Evolutionary conservation across 2,797 vertebrate species (phyloP).

Genomic region (Phoeniculus purpureus): DNA sequence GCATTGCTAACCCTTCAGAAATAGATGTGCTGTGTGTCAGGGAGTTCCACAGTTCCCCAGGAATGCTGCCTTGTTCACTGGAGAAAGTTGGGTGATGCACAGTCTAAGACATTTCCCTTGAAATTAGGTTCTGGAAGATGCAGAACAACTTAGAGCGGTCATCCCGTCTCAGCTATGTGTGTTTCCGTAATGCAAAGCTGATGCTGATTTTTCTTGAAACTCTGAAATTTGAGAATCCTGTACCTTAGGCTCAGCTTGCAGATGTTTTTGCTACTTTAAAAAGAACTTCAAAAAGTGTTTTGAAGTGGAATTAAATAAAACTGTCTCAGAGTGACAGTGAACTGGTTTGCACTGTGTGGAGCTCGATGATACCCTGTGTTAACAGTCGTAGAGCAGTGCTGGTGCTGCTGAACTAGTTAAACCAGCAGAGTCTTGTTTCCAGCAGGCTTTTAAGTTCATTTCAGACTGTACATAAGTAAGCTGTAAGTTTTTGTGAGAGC

Average conservation of each 20-base stretch:
- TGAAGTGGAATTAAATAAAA: background rate
- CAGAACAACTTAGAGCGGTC: background rate
- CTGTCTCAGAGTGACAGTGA: background rate
- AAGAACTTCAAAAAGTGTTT: background rate
- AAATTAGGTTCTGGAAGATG: background rate
- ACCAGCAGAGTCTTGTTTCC: background rate
- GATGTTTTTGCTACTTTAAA: background rate
- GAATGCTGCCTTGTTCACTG: rapidly evolving
- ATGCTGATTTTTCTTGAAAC: background rate
- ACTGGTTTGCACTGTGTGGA: background rate
- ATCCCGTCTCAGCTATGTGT: background rate
- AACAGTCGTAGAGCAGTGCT: background rate
- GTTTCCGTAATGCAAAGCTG: background rate
- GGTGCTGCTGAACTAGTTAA: background rate
- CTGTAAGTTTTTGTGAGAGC: background rate
- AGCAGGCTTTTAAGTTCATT: background rate
- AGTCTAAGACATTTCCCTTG: background rate
- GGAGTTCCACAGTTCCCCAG: background rate
- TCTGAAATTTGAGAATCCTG: background rate
- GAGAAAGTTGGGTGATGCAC: background rate
- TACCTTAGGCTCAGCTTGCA: background rate
- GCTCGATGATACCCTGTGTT: background rate
- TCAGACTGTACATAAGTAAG: background rate
- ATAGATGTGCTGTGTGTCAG: background rate
- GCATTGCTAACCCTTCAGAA: background rate